Evolutionary conservation across 2,113 vertebrate genomes (phyloP), one percentile per base, ranked within the genome.

Genomic region (Lonchura striata): DNA sequence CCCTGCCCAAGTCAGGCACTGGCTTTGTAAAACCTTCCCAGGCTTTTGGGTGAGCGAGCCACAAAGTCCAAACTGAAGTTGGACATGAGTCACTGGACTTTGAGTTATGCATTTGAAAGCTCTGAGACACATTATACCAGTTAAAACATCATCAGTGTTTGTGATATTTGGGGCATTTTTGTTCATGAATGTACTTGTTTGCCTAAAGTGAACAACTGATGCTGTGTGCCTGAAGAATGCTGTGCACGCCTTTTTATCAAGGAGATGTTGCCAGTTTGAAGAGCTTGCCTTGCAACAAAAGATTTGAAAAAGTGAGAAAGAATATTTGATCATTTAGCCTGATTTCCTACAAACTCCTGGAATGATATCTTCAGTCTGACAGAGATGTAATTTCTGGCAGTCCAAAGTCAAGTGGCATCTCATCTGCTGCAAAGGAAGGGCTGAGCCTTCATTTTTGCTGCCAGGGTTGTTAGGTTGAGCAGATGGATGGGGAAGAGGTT

Each of bases 131-230:
- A 71, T 81, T 88, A 21, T 16, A 78, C 79, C 88, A 92, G 76
- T 78, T 92, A 93, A 95, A 95, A 90, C 82, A 56, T 41, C 90
- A 20, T 81, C 65, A 33, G 82, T 61, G 65, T 64, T 86, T 90
- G 47, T 88, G 90, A 88, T 93, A 78, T 86, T 93, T 61, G 72
- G 82, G 94, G 50, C 94, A 82, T 95, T 92, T 96, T 91, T 96
- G 91, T 84, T 96, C 95, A 91, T 91, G 91, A 97, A 95, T 84
- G 92, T 96, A 92, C 96, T 94, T 94, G 96, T 94, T 97, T 90
- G 76, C 90, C 68, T 56, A 4, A 90, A 91, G 85, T 28, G 60
- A 80, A 41, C 83, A 93, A 50, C 75, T 80, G 79, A 80, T 95
- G 71, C 82, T 88, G 30, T 86, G 79, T 71, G 80, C 74, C 68